Percentiles rank a stretch among this genome's conserved stretches.
These are phyloP conservation scores for Spodoptera litura DNA, from an alignment of 1,140 invertebrate genomes.

Conservation along the genomic window DNA sequence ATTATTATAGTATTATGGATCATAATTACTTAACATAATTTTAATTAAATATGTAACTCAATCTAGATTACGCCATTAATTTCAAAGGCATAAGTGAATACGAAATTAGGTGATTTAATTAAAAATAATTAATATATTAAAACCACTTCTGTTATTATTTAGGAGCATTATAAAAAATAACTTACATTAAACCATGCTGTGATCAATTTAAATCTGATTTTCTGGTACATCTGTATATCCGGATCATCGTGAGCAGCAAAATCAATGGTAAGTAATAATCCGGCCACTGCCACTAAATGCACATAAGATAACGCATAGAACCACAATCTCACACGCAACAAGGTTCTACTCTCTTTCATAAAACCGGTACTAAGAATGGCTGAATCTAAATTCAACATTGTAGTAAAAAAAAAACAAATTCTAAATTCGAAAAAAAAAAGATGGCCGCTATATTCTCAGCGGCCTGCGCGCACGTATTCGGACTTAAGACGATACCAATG, in stretches of 20 bases:
- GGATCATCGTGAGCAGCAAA: slow-evolving; percentile 54
- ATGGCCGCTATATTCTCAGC: not conserved
- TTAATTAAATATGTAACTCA: too few species aligned
- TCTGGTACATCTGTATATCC: slow-evolving; percentile 50
- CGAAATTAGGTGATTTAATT: too few species aligned
- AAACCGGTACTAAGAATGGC: slow-evolving; percentile 30
- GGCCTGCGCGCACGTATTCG: slow-evolving; percentile 9
- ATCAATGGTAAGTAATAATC: slow-evolving; percentile 53
- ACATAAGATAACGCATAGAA: slow-evolving; percentile 48
- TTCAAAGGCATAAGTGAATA: too few species aligned
- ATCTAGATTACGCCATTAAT: too few species aligned
- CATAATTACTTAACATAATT: too few species aligned
- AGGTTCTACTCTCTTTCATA: slow-evolving; percentile 46
- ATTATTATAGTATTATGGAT: too few species aligned
- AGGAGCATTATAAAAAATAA: slow-evolving; percentile 5
- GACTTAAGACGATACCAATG: slow-evolving; percentile 31
- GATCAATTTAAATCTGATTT: slow-evolving; percentile 57
- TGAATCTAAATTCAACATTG: slow-evolving; percentile 49
- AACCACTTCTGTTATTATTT: too few species aligned
- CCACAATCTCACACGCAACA: slow-evolving; percentile 56
- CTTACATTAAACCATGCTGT: slow-evolving; percentile 65
- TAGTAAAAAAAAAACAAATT: slow-evolving; percentile 8
- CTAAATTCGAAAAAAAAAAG: slow-evolving; percentile 1
- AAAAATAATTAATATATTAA: too few species aligned
- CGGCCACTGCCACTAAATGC: slow-evolving; percentile 49